Evolutionary conservation across 2,113 vertebrate species (phyloP), one percentile per base, ranked within the genome.

Genomic region (Caranx ignobilis): DNA sequence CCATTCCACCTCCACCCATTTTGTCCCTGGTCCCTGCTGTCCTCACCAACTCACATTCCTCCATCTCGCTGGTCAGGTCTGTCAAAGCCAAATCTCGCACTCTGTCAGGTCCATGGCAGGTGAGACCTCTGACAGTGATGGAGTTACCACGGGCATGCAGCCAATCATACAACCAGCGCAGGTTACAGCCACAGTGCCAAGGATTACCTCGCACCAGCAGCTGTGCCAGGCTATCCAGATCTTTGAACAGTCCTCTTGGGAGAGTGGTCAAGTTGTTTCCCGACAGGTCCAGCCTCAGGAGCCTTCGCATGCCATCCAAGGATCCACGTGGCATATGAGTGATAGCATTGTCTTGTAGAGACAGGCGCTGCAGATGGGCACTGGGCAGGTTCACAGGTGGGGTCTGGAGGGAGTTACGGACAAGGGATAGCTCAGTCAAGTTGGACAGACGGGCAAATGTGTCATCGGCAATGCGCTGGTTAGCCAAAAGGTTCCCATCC

Each of bases 401-500:
- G 0, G 97, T 96, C 0, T 96, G 96, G 31, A 99, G 83, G 0
- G 97, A 97, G 85, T 99, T 99, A 2, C 98, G 96, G 0, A 98
- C 97, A 9, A 99, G 54, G 0, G 98, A 99, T 15, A 99, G 93
- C 86, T 99, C 98, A 0, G 97, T 97, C 59, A 99, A 94, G 91
- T 99, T 99, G 59, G 93, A 94, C 47, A 99, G 88, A 5, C 96
- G 96, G 75, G 96, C 96, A 93, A 99, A 99, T 74, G 97, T 97
- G 87, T 99, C 97, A 15, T 99, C 98, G 0, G 97, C 97, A 16
- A 99, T 98, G 64, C 97, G 96, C 80, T 97, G 97, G 91, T 99
- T 99, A 59, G 97, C 97, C 92, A 99, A 76, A 21, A 99, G 96
- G 90, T 99, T 99, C 2, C 97, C 98, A 6, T 99, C 98, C 63